Conservation (phyloP, 2,113 vertebrate genomes). For the Aegithalos caudatus region DNA sequence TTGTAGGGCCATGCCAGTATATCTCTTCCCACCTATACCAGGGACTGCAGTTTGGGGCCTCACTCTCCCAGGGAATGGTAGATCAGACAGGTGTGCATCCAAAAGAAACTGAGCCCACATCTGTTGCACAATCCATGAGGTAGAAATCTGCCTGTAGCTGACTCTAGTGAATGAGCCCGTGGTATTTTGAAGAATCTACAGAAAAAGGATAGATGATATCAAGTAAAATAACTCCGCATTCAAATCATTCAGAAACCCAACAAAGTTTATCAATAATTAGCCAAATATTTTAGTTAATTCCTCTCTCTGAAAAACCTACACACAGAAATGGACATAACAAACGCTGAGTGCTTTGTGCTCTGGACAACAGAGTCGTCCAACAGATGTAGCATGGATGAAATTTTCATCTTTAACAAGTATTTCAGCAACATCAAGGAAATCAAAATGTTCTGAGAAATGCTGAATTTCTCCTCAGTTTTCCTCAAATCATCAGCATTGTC, state of each 20-base stretch:
- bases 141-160: background rate
- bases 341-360: background rate
- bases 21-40: background rate
- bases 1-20: background rate
- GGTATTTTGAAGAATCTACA: background rate
- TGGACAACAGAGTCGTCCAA: background rate
- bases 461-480: background rate
- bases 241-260: background rate
- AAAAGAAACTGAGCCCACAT: background rate
- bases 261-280: background rate
- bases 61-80: background rate
- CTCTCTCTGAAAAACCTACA: background rate
- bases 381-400: background rate
- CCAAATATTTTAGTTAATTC: background rate
- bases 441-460: background rate
- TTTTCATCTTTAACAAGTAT: background rate
- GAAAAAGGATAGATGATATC: background rate
- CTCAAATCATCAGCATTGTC: background rate
- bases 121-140: background rate
- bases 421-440: background rate
- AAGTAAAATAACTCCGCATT: background rate
- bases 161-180: background rate
- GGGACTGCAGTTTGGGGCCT: background rate
- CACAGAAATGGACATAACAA: background rate
- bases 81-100: background rate